These are phyloP conservation scores for Heterohyrax brucei DNA, from an alignment of 2,797 vertebrate species.

Conservation along the genomic window DNA sequence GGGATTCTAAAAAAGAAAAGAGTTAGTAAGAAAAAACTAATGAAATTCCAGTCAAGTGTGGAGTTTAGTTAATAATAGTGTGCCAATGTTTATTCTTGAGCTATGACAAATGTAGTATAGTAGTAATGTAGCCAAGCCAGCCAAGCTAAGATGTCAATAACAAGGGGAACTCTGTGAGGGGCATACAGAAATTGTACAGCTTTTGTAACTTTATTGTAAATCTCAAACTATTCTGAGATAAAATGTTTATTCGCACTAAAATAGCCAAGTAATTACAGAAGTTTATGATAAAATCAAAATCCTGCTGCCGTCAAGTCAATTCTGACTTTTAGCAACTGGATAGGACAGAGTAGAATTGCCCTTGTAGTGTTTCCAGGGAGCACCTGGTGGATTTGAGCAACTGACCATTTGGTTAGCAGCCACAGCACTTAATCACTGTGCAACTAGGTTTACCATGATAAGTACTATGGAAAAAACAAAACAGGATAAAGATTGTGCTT, in stretches of 20 bases:
- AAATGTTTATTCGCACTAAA: constrained; percentile 21
- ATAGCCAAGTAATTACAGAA: constrained; percentile 6
- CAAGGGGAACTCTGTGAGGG: neutral
- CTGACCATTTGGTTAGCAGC: too few relatives aligned
- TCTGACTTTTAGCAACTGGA: too few relatives aligned
- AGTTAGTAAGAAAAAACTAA: neutral
- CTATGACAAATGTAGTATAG: neutral
- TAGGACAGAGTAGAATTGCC: too few relatives aligned
- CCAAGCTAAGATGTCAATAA: neutral
- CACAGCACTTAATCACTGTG: too few relatives aligned
- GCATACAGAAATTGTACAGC: neutral
- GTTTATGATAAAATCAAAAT: too few relatives aligned
- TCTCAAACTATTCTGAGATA: constrained; percentile 35
- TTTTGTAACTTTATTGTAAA: constrained; percentile 48
- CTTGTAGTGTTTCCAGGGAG: too few relatives aligned
- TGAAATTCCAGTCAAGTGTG: neutral
- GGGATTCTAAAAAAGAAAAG: constrained; percentile 21
- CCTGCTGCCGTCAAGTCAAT: too few relatives aligned
- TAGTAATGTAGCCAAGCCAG: too few relatives aligned
- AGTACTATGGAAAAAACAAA: constrained; percentile 34
- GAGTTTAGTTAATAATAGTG: constrained; percentile 1
- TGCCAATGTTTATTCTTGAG: neutral
- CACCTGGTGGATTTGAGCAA: too few relatives aligned
- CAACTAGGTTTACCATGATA: constrained; percentile 6
- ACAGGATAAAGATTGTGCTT: neutral